These are phyloP conservation scores for Latrodectus geometricus DNA, from an alignment of 1,140 invertebrate genomes.

Conservation along the genomic window DNA sequence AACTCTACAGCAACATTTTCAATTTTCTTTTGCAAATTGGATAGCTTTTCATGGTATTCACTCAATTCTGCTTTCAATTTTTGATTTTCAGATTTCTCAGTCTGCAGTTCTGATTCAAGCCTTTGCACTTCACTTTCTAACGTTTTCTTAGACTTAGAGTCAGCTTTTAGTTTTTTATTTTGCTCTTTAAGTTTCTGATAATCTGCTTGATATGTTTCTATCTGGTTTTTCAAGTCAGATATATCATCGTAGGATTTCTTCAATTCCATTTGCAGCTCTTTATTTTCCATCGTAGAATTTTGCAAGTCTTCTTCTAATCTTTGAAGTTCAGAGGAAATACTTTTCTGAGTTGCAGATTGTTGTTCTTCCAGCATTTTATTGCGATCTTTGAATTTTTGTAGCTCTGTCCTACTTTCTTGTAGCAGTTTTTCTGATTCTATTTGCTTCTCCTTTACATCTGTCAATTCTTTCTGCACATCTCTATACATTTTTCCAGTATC, in stretches of 20 bases:
- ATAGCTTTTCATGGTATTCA: slow-evolving; percentile 53
- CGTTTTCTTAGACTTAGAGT: slow-evolving; percentile 52
- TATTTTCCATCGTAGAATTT: slow-evolving; percentile 42
- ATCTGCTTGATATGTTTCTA: slow-evolving; percentile 62
- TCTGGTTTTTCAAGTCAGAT: slow-evolving; percentile 63
- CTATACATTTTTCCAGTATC: slow-evolving; percentile 81
- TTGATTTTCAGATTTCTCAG: slow-evolving; percentile 51
- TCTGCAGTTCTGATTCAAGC: slow-evolving; percentile 42
- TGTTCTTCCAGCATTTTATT: slow-evolving; percentile 46
- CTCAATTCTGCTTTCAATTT: slow-evolving; percentile 54
- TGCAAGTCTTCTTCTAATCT: slow-evolving; percentile 54
- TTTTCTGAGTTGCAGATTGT: slow-evolving; percentile 51
- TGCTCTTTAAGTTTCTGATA: slow-evolving; percentile 52
- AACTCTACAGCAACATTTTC: slow-evolving; percentile 54
- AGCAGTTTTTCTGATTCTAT: slow-evolving; percentile 11
- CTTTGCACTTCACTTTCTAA: slow-evolving; percentile 50
- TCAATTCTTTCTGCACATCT: slow-evolving; percentile 41
- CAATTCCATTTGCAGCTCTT: slow-evolving; percentile 63
- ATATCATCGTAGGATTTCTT: slow-evolving; percentile 65
- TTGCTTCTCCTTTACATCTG: slow-evolving; percentile 23
- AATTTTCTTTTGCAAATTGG: slow-evolving; percentile 49
- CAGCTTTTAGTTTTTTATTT: slow-evolving; percentile 53
- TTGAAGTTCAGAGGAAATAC: slow-evolving; percentile 54
- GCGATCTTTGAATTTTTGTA: slow-evolving; percentile 50
- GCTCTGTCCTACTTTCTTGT: slow-evolving; percentile 21